Conservation (phyloP, 1,140 invertebrate species). For the Drosophila melanica region DNA sequence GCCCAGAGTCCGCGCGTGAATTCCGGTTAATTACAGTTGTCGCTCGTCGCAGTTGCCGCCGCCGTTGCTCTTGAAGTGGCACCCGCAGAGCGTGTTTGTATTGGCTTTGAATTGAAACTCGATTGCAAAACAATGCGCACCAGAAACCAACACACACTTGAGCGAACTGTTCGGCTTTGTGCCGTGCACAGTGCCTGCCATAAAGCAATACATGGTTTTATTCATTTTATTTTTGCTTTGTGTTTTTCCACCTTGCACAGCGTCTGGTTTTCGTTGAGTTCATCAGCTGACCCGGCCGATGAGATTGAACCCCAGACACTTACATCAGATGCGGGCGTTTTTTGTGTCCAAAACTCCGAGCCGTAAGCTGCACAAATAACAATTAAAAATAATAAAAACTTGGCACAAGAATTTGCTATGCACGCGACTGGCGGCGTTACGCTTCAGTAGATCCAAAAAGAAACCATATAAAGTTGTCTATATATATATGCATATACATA, state of each 20-base stretch:
- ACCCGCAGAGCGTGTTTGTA: conserved; percentile 78
- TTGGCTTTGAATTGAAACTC: conserved; percentile 78
- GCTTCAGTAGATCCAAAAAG: conserved; percentile 60
- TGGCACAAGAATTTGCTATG: conserved; percentile 64
- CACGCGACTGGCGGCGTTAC: conserved; percentile 52
- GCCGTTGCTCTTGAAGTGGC: conserved; percentile 62
- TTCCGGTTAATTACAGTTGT: conserved; percentile 75
- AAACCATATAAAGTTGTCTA: conserved; percentile 29
- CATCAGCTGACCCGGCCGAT: no score
- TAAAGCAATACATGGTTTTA: conserved; percentile 69
- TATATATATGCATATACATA: no score
- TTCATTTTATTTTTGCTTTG: background rate
- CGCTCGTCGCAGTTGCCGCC: conserved; percentile 13
- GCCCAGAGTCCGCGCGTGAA: conserved; percentile 67
- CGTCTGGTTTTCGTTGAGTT: conserved; percentile 13
- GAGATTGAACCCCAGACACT: background rate
- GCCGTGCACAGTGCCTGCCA: conserved; percentile 65
- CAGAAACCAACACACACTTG: conserved; percentile 21
- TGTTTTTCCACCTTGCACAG: conserved; percentile 45
- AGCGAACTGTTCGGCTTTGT: conserved; percentile 19
- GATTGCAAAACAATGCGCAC: conserved; percentile 72
- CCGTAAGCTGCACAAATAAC: conserved; percentile 42
- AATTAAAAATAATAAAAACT: conserved; percentile 57
- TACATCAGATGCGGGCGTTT: conserved; percentile 52
- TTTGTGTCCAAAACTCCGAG: conserved; percentile 52